Evolutionary conservation across 2,888 invertebrate species (phyloP).

Genomic region (Drosophila quinaria): DNA sequence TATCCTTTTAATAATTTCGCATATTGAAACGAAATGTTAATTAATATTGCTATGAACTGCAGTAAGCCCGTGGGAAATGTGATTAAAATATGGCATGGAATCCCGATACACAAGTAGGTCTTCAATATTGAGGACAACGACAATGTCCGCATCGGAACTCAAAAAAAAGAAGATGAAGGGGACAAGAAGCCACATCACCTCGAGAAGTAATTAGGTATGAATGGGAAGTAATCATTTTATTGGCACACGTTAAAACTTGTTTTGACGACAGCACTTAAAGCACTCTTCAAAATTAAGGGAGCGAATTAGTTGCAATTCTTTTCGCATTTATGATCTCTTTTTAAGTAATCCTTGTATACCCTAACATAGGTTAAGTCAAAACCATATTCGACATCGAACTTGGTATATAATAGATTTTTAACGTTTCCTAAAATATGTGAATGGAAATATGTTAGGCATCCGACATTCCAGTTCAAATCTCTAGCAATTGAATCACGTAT

Average conservation of each 20-base stretch:
- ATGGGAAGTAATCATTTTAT: constrained; percentile 49
- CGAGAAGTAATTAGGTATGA: constrained; percentile 57
- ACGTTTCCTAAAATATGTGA: neutral
- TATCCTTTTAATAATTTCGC: constrained; percentile 41
- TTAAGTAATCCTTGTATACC: constrained; percentile 3
- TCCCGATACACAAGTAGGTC: constrained; percentile 35
- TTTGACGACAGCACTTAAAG: constrained; percentile 3
- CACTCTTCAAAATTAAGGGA: neutral
- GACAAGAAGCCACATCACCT: constrained; percentile 43
- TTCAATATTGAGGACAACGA: constrained; percentile 38
- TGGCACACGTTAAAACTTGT: constrained; percentile 16
- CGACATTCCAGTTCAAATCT: neutral
- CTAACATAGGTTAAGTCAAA: neutral
- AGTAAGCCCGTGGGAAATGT: constrained; percentile 9
- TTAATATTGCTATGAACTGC: constrained; percentile 54
- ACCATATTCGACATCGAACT: neutral
- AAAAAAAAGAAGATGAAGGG: constrained; percentile 8
- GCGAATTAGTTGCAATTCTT: constrained; percentile 6
- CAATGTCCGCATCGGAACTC: neutral
- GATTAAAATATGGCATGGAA: constrained; percentile 16
- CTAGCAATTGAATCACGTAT: neutral
- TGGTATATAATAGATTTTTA: neutral
- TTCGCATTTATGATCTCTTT: constrained; percentile 14
- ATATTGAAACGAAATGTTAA: constrained; percentile 60
- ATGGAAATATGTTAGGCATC: too few species aligned